Evolutionary conservation across 2,113 vertebrate species (phyloP).

Genomic region (Synchiropus splendidus): DNA sequence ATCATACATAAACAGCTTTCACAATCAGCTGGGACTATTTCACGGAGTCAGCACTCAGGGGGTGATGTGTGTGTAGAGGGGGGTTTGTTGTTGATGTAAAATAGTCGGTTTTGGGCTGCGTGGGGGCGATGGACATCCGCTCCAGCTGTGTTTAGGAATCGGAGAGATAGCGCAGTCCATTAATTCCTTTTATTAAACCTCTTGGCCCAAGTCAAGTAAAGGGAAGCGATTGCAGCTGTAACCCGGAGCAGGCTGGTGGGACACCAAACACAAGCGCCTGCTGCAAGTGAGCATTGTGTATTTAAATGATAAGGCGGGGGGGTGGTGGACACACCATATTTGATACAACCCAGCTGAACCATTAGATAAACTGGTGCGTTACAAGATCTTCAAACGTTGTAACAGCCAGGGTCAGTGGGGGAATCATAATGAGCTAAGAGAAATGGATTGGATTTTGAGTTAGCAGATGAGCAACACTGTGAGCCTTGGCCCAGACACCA

Average conservation of each 20-base stretch:
- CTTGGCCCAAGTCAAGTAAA: slow-evolving; percentile 62
- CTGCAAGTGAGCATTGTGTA: no score
- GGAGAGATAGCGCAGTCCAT: slow-evolving; percentile 74
- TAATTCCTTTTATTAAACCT: slow-evolving; percentile 74
- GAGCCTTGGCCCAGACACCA: slow-evolving; percentile 56
- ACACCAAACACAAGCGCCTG: slow-evolving; percentile 4
- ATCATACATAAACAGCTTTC: slow-evolving; percentile 68
- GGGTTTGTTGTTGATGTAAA: slow-evolving; percentile 47
- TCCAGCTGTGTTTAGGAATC: slow-evolving; percentile 78
- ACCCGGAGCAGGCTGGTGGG: slow-evolving; percentile 57
- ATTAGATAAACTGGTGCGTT: slow-evolving; percentile 15
- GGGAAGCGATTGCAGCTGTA: slow-evolving; percentile 64
- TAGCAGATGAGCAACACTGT: slow-evolving; percentile 47
- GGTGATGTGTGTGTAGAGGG: slow-evolving; percentile 36
- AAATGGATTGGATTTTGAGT: slow-evolving; percentile 36
- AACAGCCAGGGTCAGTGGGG: slow-evolving; percentile 25
- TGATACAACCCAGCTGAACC: neutral
- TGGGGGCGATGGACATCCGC: slow-evolving; percentile 67
- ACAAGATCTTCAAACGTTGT: slow-evolving; percentile 22
- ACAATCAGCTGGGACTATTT: slow-evolving; percentile 66
- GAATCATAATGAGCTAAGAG: slow-evolving; percentile 35
- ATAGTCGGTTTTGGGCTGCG: slow-evolving; percentile 58
- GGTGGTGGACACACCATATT: no score
- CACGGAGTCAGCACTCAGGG: slow-evolving; percentile 50
- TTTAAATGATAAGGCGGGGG: no score